Conservation (phyloP, 2,888 invertebrate species). For the Erynnis tages region DNA sequence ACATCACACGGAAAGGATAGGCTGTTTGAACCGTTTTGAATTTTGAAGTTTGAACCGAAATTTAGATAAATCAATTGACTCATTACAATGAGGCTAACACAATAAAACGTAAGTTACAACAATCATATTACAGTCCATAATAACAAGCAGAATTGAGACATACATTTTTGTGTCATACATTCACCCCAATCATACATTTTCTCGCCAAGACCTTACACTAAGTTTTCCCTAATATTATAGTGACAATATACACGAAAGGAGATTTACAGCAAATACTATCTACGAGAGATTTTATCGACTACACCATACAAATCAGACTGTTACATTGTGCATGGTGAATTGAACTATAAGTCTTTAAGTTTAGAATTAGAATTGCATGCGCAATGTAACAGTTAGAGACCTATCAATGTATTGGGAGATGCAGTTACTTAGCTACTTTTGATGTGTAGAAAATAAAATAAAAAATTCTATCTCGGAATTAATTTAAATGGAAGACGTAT, state of each 20-base stretch:
- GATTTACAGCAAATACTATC: constrained; percentile 22
- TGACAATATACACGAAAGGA: constrained; percentile 17
- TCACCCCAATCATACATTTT: constrained; percentile 2
- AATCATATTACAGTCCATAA: too few relatives aligned
- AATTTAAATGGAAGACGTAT: too few relatives aligned
- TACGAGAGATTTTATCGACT: constrained; percentile 7
- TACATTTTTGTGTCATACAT: not conserved
- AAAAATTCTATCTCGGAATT: too few relatives aligned
- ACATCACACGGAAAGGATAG: too few relatives aligned
- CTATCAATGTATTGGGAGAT: constrained; percentile 14
- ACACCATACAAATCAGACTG: constrained; percentile 1
- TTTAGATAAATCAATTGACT: too few relatives aligned
- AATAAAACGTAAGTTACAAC: too few relatives aligned
- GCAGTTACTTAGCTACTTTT: too few relatives aligned
- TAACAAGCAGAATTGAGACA: not conserved
- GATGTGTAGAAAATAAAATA: too few relatives aligned
- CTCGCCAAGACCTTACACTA: not conserved
- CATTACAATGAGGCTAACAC: too few relatives aligned
- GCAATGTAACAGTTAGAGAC: constrained; percentile 10
- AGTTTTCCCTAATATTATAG: constrained; percentile 4
- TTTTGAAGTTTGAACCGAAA: too few relatives aligned
- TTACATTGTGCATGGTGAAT: constrained; percentile 10
- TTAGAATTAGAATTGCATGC: constrained; percentile 22
- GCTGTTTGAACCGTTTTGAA: too few relatives aligned
- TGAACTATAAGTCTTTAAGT: constrained; percentile 27